Percentiles rank a stretch among this genome's conserved stretches.
These are phyloP conservation scores for Echinometra lucunter DNA, from an alignment of 53 echinoderm and acorn worm species.

Conservation along the genomic window DNA sequence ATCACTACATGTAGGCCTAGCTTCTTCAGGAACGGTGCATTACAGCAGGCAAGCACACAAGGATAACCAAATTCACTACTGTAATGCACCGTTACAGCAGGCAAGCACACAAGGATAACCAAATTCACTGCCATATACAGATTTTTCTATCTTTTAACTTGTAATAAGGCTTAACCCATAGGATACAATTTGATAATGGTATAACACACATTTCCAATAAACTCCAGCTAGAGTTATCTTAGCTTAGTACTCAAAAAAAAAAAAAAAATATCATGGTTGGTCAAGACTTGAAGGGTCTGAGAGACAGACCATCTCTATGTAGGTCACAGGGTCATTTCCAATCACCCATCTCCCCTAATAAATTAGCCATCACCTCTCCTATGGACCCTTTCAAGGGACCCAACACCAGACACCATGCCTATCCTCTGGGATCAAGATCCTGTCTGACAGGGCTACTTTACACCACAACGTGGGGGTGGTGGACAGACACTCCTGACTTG, in stretches of 20 bases:
- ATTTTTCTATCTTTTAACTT: too few species aligned
- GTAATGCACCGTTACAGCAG: too few species aligned
- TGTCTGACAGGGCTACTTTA: neutral
- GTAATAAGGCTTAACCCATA: too few species aligned
- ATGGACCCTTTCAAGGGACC: neutral
- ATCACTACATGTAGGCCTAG: too few species aligned
- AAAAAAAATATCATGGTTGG: neutral
- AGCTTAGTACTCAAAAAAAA: too few species aligned
- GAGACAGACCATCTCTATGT: neutral
- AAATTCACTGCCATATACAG: neutral
- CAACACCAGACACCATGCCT: constrained; percentile 43
- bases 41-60: too few species aligned
- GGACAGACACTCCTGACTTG: neutral
- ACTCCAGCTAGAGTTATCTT: too few species aligned
- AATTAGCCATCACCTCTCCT: neutral
- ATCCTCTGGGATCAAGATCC: neutral
- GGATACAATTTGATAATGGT: too few species aligned
- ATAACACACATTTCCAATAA: too few species aligned
- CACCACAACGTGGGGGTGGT: neutral
- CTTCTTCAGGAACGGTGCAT: too few species aligned
- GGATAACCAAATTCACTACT: neutral
- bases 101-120: neutral
- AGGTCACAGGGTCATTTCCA: constrained; percentile 25
- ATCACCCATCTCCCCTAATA: neutral
- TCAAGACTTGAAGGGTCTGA: neutral